Evolutionary conservation across 2,113 vertebrate species (phyloP).

Genomic region (Rhipidura dahli): DNA sequence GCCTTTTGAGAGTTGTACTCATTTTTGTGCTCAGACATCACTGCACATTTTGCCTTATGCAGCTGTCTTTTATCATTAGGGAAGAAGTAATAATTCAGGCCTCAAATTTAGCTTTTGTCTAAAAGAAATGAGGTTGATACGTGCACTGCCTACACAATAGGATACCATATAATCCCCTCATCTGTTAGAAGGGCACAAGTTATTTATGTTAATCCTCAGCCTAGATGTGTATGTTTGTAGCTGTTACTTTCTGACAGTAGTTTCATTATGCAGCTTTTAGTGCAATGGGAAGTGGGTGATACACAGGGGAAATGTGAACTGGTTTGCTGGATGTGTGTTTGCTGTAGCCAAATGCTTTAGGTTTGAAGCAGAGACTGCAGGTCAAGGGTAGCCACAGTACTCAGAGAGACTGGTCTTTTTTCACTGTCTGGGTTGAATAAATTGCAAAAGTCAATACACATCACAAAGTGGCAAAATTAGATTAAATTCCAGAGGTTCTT

Average conservation of each 20-base stretch:
- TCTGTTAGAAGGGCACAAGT: slow-evolving; percentile 2
- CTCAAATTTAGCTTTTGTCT: slow-evolving; percentile 20
- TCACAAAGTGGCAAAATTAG: neutral
- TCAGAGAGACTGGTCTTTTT: neutral
- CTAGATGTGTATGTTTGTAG: neutral
- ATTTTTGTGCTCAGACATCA: neutral
- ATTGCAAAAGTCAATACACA: neutral
- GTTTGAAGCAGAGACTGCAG: neutral
- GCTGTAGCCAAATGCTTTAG: neutral
- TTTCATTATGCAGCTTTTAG: neutral
- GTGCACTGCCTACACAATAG: slow-evolving; percentile 11
- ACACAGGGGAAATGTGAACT: neutral
- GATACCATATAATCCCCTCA: slow-evolving; percentile 34
- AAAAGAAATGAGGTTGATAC: slow-evolving; percentile 14
- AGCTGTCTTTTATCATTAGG: neutral
- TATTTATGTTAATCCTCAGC: slow-evolving; percentile 36
- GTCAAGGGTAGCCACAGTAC: neutral
- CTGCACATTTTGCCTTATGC: neutral
- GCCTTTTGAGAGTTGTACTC: neutral
- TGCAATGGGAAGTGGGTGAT: neutral
- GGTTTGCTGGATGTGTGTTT: neutral
- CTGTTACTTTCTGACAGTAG: neutral
- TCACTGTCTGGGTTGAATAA: neutral
- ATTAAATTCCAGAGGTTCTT: neutral
- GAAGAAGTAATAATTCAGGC: neutral